phyloP scores from a whole-genome alignment of 2,888 invertebrate species.

The Pandemis corylana region DNA sequence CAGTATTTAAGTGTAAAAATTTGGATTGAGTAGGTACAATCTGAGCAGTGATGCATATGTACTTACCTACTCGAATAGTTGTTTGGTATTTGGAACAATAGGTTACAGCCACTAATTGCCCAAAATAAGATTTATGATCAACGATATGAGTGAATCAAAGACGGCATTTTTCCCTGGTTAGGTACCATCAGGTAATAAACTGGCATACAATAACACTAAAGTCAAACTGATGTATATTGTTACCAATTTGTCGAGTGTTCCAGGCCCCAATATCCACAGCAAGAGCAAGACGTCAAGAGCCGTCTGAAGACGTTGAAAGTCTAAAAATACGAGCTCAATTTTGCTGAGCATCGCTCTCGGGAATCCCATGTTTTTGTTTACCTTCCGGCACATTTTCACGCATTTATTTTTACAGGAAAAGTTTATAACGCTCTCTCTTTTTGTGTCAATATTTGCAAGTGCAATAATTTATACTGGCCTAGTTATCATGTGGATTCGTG shows the following conservation, averaged over 20 bases:
- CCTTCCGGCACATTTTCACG: slow-evolving; percentile 14
- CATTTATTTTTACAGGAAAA: slow-evolving; percentile 10
- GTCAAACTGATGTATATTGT: neutral
- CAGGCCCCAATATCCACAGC: neutral
- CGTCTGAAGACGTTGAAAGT: slow-evolving; percentile 6
- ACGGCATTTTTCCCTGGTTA: too few relatives aligned
- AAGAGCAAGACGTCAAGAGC: neutral
- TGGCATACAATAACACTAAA: too few relatives aligned
- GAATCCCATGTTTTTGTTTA: slow-evolving; percentile 33
- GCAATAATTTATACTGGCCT: slow-evolving; percentile 6
- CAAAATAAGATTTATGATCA: too few relatives aligned
- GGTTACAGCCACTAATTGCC: too few relatives aligned
- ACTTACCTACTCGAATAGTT: too few relatives aligned
- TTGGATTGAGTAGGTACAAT: too few relatives aligned
- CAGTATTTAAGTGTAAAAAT: too few relatives aligned
- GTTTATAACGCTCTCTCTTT: slow-evolving; percentile 3
- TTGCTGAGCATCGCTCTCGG: slow-evolving; percentile 19
- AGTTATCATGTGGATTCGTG: slow-evolving; percentile 4
- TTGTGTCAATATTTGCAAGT: neutral
- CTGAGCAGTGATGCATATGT: too few relatives aligned
- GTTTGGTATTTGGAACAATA: too few relatives aligned
- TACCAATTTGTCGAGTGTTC: neutral
- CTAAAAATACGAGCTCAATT: slow-evolving; percentile 13
- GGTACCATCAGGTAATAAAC: too few relatives aligned
- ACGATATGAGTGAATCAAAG: too few relatives aligned